Conservation (phyloP, 2,113 vertebrate species). For the Rhabdomys dilectus region DNA sequence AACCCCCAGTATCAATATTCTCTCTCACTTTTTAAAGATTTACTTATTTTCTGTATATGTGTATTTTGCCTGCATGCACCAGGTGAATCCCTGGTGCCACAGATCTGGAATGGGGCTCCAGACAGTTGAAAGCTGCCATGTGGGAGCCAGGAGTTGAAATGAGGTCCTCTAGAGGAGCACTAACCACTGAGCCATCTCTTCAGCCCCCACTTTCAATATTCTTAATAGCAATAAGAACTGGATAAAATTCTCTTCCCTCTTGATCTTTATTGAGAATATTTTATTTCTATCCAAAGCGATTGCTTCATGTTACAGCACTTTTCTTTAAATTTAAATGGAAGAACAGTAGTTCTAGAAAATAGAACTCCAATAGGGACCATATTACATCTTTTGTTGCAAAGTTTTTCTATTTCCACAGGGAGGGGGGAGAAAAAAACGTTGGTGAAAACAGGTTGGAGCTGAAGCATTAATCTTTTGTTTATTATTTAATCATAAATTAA, state of each 20-base stretch:
- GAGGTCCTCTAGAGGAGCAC: background rate
- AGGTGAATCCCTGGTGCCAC: background rate
- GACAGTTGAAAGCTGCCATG: background rate
- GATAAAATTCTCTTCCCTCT: background rate
- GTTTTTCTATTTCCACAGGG: conserved; percentile 65
- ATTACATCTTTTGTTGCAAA: conserved; percentile 66
- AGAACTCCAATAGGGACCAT: background rate
- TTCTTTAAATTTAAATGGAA: conserved; percentile 33
- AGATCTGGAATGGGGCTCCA: background rate
- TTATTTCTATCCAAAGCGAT: conserved; percentile 20
- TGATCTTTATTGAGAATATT: background rate
- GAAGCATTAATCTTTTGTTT: conserved; percentile 57
- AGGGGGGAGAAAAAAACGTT: background rate
- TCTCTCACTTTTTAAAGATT: no score
- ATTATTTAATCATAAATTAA: conserved; percentile 80
- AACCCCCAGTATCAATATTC: background rate
- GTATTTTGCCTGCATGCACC: background rate
- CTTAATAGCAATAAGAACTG: background rate
- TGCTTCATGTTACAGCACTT: background rate
- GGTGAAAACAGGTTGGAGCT: conserved; percentile 18
- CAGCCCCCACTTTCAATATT: background rate
- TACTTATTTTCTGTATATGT: no score
- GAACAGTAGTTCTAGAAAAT: conserved; percentile 28
- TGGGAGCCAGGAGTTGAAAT: background rate
- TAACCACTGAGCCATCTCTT: background rate